phyloP scores from a whole-genome alignment of 2,797 vertebrate species.

The Ptychadena robeensis region DNA sequence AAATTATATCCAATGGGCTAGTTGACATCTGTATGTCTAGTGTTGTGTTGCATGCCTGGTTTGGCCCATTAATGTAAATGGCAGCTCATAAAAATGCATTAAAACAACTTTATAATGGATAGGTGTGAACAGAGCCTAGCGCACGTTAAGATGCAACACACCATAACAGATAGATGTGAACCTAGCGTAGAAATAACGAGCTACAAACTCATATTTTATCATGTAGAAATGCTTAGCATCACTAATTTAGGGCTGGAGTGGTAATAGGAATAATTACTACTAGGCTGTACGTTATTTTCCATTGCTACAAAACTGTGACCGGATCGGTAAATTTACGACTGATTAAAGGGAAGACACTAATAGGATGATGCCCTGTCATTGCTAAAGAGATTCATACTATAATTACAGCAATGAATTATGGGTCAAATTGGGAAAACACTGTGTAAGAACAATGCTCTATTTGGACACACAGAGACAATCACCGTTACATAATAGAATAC shows the following conservation, averaged over 20 bases:
- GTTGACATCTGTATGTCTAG: too few relatives aligned
- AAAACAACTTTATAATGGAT: too few relatives aligned
- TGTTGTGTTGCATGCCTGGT: too few relatives aligned
- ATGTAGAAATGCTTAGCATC: not conserved
- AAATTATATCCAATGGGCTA: too few relatives aligned
- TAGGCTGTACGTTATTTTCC: not conserved
- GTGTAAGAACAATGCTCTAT: not conserved
- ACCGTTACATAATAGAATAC: conserved; percentile 4
- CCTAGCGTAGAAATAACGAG: not conserved
- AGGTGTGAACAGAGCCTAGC: too few relatives aligned
- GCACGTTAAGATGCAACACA: too few relatives aligned
- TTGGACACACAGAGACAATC: not conserved
- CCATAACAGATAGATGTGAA: too few relatives aligned
- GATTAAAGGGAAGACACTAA: not conserved
- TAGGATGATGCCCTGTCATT: conserved; percentile 7
- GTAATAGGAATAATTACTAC: not conserved
- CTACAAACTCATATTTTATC: not conserved
- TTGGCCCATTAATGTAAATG: too few relatives aligned
- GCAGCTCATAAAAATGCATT: too few relatives aligned
- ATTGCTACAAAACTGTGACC: not conserved
- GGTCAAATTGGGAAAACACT: not conserved
- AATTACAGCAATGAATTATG: conserved; percentile 21
- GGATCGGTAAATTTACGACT: not conserved
- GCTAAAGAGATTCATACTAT: not conserved
- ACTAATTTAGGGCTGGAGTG: not conserved